A percentile compares a stretch with the other conserved stretches of the same genome.
Conservation (phyloP, 1,140 invertebrate species). For the Muscidifurax raptorellus region DNA sequence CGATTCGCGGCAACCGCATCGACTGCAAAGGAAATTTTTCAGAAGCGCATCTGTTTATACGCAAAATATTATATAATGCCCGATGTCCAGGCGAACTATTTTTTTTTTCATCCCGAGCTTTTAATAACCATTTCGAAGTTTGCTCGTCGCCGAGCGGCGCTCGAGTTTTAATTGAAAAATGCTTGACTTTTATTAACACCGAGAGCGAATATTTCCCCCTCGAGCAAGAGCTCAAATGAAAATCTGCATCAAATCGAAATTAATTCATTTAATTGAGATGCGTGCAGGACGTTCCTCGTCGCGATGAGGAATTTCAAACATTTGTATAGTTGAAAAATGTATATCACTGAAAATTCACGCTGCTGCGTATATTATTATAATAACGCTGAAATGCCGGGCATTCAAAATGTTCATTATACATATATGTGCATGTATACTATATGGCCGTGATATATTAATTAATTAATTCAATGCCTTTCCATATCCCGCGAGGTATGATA, state of each 20-base stretch:
- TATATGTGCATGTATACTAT: not conserved
- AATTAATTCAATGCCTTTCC: constrained; percentile 41
- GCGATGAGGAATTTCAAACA: constrained; percentile 40
- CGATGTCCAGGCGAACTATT: not conserved
- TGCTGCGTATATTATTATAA: constrained; percentile 16
- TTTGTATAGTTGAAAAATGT: constrained; percentile 43
- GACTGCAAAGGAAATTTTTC: too few relatives aligned
- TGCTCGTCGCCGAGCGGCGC: not conserved
- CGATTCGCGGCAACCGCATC: too few relatives aligned
- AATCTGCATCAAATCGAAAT: constrained; percentile 52
- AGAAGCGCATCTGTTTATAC: too few relatives aligned
- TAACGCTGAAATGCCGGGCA: constrained; percentile 29
- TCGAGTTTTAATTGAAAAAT: constrained; percentile 52
- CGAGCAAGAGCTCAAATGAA: constrained; percentile 23
- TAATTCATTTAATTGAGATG: constrained; percentile 53
- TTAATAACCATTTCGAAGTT: constrained; percentile 32
- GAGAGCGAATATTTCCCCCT: constrained; percentile 30
- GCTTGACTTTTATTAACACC: constrained; percentile 51
- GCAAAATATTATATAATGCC: too few relatives aligned
- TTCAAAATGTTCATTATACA: constrained; percentile 49
- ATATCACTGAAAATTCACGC: constrained; percentile 42
- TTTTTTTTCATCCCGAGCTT: not conserved
- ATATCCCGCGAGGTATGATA: constrained; percentile 14
- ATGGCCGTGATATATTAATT: constrained; percentile 16
- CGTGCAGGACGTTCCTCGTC: constrained; percentile 23